Base-by-base conservation (phyloP, 2,113 vertebrate genomes). In the Halichoeres trimaculatus region DNA sequence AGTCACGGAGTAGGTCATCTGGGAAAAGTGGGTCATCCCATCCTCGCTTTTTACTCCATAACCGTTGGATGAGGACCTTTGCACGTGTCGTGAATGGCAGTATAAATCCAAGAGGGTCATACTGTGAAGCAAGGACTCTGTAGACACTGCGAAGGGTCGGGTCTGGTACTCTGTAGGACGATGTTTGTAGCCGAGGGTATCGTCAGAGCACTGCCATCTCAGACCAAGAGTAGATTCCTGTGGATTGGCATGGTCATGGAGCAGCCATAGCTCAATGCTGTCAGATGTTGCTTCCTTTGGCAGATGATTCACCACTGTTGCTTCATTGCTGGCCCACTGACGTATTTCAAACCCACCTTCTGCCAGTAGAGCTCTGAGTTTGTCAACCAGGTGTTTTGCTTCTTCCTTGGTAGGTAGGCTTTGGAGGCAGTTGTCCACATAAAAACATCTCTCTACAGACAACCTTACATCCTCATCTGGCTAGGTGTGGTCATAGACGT, bases 361-460 rank as follows among this genome's bases (percentile, higher is more conserved):
- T 4, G 58, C 50, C 9, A 80, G 34, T 0, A 80, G 51, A n/a
- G 24, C 24, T 19, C n/a, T 22, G 11, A 61, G 9, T 43, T 52
- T 14, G n/a, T 53, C 41, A 1, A 70, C 26, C 1, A 23, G 35
- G 2, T 23, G 14, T 8, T n/a, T 70, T 6, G 54, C 47, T 5
- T 53, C 57, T 9, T 50, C 47, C 2, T 12, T 26, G 8, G 56
- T 19, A 20, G 26, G 4, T 10, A 61, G 5, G 30, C 30, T 60
- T 7, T 40, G 48, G 4, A 79, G 61, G 4, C 45, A 52, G 35
- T 70, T 83, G 17, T 73, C 80, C 1, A 69, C 74, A 35, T 83
- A 74, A 17, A 77, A 77, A 9, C 6, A 50, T 2, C 22, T 19
- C 16, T 23, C 11, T 0, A 76, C 30, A 7, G 58, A 35, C 9